Evolutionary conservation across 2,797 vertebrate species (phyloP).

Genomic region (Megalops cyprinoides): DNA sequence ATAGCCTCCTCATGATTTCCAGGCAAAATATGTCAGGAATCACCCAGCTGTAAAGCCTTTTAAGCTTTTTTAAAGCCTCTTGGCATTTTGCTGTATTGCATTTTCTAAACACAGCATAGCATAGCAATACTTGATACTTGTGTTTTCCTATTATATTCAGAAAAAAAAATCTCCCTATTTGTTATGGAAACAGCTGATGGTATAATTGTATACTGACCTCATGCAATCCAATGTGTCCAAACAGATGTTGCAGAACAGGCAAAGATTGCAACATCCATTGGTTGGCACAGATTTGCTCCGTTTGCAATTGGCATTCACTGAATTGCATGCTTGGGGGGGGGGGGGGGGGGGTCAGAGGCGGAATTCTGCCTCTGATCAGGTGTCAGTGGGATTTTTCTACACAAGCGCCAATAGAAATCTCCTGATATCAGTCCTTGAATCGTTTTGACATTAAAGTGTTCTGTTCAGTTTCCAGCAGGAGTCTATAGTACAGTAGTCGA

Average conservation of each 20-base stretch:
- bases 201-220: too few species aligned
- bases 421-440: neutral
- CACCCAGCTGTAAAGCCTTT: slow-evolving; percentile 26
- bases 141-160: too few species aligned
- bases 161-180: too few species aligned
- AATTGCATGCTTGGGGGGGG: neutral
- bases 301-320: neutral
- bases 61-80: slow-evolving; percentile 19
- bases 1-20: slow-evolving; percentile 5
- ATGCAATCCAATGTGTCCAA: too few species aligned
- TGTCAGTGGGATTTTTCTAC: neutral
- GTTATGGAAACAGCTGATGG: neutral
- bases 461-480: neutral
- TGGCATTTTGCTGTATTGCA: neutral
- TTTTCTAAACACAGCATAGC: too few species aligned
- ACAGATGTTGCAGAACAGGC: neutral
- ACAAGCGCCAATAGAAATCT: neutral
- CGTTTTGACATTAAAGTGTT: neutral
- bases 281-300: neutral
- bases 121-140: too few species aligned
- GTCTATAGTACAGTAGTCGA: neutral
- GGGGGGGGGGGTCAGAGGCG: too few species aligned
- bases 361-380: neutral
- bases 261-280: neutral
- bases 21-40: slow-evolving; percentile 24